Percentiles rank a stretch among this genome's conserved stretches.
Evolutionary conservation across 2,797 vertebrate species (phyloP).

Genomic region (Danionella dracula): DNA sequence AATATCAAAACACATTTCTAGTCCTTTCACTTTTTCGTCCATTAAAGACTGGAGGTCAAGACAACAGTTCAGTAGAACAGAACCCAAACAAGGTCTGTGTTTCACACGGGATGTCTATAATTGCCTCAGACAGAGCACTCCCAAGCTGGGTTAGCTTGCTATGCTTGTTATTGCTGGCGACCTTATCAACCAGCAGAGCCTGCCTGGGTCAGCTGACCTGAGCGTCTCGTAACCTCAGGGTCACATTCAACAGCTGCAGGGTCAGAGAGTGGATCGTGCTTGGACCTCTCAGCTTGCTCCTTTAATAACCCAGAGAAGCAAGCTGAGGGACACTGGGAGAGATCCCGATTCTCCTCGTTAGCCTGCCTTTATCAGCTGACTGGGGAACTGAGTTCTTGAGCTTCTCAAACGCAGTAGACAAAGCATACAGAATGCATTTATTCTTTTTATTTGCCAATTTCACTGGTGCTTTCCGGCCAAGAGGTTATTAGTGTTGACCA

Average conservation of each 20-base stretch:
- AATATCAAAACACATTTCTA: background rate
- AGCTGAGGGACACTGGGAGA: slow-evolving; percentile 39
- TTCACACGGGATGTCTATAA: slow-evolving; percentile 53
- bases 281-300: slow-evolving; percentile 58
- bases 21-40: background rate
- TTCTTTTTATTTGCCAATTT: background rate
- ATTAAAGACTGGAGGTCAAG: slow-evolving; percentile 30
- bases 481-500: no score
- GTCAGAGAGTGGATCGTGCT: slow-evolving; percentile 51
- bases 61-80: background rate
- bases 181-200: slow-evolving; percentile 55
- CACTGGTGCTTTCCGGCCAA: no score
- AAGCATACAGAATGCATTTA: background rate
- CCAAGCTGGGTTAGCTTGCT: slow-evolving; percentile 52
- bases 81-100: slow-evolving; percentile 5
- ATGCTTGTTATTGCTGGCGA: slow-evolving; percentile 54
- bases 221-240: slow-evolving; percentile 47
- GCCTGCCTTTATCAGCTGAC: slow-evolving; percentile 40
- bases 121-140: slow-evolving; percentile 55
- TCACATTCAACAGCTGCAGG: slow-evolving; percentile 64
- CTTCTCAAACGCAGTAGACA: background rate
- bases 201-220: slow-evolving; percentile 56
- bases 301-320: slow-evolving; percentile 64
- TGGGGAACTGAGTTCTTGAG: background rate
- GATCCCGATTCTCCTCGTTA: slow-evolving; percentile 54